Evolutionary conservation across 2,797 vertebrate species (phyloP), one percentile per base, ranked within the genome.

Genomic region (Mareca penelope): DNA sequence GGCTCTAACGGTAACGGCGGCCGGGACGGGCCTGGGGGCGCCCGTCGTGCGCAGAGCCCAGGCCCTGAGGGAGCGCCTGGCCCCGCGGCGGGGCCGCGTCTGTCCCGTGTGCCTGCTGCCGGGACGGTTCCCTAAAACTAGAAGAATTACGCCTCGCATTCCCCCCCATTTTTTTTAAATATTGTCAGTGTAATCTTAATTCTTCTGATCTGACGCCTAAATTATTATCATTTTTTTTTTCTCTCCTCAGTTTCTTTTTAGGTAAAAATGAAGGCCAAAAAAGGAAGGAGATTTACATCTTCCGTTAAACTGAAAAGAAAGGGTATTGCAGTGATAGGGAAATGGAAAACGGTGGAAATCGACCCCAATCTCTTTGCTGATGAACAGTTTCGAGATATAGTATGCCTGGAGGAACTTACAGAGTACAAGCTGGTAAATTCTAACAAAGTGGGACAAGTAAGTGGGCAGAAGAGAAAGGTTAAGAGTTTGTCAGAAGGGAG

Each of bases 391-490:
- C 98, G 96, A 53, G 98, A 98, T 46, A 95, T 99, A 35, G 98
- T 99, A 7, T 99, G 99, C 81, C 98, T 99, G 92, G 99, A 99
- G 93, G 99, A 99, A 61, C 98, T 99, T 81, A 98, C 98, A 6
- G 98, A 98, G 48, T 99, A 99, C 89, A 96, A 96, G 7, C 82
- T 99, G 83, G 94, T 99, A 24, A 98, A 98, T 91, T 93, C 98
- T 8, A 95, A 97, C 14, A 97, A 98, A 89, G 84, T 96, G 14
- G 97, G 97, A 23, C 95, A 94, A 65, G 85, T 95, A 40, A 96
- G 96, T 60, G 77, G 80, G 29, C 95, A 91, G 56, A 98, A 98
- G 92, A 97, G 98, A 90, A 97, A 96, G 78, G 80, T 63, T 28
- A 81, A 80, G 53, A 35, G 56, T 40, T 80, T 73, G 79, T 60